phyloP scores from a whole-genome alignment of 2,888 invertebrate genomes.

The Xestia c-nigrum region DNA sequence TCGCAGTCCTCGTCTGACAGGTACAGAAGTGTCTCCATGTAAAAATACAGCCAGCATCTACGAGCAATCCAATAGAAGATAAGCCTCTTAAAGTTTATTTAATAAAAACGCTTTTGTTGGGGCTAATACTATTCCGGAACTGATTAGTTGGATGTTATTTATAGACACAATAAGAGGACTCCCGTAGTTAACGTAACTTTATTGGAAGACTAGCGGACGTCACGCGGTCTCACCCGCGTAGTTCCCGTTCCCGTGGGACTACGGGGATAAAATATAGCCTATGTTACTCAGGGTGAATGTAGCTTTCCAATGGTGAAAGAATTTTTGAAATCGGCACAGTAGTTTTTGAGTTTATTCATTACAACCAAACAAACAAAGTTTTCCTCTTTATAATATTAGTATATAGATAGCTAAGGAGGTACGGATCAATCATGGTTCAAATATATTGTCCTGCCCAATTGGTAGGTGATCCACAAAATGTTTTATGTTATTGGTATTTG shows the following conservation, averaged over 20 bases:
- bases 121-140: slow-evolving; percentile 26
- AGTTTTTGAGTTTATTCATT: too few species aligned
- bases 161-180: slow-evolving; percentile 14
- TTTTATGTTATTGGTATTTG: background rate
- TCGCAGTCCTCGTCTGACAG: background rate
- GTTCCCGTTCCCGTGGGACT: too few species aligned
- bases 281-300: too few species aligned
- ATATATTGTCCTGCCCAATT: background rate
- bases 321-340: too few species aligned
- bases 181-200: slow-evolving; percentile 21
- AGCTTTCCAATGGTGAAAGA: too few species aligned
- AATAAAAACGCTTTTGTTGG: slow-evolving; percentile 23
- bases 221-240: too few species aligned
- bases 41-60: background rate
- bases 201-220: too few species aligned
- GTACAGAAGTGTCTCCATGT: background rate
- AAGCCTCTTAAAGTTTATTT: slow-evolving; percentile 12
- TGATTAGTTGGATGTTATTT: slow-evolving; percentile 33
- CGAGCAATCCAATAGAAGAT: slow-evolving; percentile 11
- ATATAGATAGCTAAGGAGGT: background rate
- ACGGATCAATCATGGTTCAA: slow-evolving; percentile 3
- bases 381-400: too few species aligned
- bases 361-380: too few species aligned
- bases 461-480: background rate
- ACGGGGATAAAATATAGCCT: too few species aligned